phyloP scores from a whole-genome alignment of 2,888 invertebrate species.

The Melipona beecheii region DNA sequence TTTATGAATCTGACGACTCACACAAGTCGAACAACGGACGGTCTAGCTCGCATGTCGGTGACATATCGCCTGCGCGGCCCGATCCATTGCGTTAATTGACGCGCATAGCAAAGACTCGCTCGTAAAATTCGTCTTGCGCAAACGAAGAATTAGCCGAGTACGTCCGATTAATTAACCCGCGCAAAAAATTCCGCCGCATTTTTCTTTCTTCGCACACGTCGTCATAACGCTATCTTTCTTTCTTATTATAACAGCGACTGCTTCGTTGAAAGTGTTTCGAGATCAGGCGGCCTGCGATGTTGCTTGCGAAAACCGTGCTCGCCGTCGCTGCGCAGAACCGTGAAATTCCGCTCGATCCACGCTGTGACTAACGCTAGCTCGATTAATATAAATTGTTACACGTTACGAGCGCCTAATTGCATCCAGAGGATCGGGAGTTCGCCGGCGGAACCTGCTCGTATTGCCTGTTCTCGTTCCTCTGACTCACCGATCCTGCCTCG shows the following conservation, averaged over 20 bases:
- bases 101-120: constrained; percentile 10
- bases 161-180: constrained; percentile 60
- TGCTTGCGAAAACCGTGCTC: constrained; percentile 54
- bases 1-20: constrained; percentile 46
- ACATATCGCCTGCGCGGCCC: constrained; percentile 44
- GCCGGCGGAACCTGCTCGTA: constrained; percentile 44
- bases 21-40: constrained; percentile 56
- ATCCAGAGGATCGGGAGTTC: constrained; percentile 58
- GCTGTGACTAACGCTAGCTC: constrained; percentile 65
- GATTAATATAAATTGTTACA: constrained; percentile 72
- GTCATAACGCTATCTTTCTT: constrained; percentile 17
- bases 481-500: constrained; percentile 44
- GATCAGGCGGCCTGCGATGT: constrained; percentile 1
- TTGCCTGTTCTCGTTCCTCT: constrained; percentile 38
- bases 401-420: constrained; percentile 70
- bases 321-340: constrained; percentile 59
- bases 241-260: constrained; percentile 19
- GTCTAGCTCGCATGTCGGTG: constrained; percentile 36
- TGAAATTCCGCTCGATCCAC: constrained; percentile 70
- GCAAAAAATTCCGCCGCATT: not conserved
- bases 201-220: not conserved
- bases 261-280: constrained; percentile 60
- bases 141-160: constrained; percentile 60
- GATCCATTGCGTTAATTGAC: constrained; percentile 55
- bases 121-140: constrained; percentile 51